phyloP scores from a whole-genome alignment of 2,888 invertebrate species.

The Listrodromus nycthemerus region DNA sequence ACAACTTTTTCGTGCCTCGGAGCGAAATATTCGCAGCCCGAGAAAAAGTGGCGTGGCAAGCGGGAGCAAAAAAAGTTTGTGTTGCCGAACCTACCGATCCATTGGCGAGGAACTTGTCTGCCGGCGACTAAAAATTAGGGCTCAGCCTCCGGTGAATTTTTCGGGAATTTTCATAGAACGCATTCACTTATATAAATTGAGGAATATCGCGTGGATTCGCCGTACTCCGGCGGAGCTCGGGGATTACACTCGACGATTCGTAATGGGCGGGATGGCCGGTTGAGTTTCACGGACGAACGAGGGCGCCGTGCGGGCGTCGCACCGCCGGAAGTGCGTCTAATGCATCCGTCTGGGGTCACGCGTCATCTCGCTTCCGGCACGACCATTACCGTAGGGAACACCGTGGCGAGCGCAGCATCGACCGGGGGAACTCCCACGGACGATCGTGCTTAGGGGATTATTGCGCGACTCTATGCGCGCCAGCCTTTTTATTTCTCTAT shows the following conservation, averaged over 20 bases:
- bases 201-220: background rate
- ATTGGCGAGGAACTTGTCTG: too few relatives aligned
- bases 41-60: too few relatives aligned
- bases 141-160: background rate
- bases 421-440: conserved; percentile 36
- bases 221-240: background rate
- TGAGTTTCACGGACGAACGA: conserved; percentile 71
- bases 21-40: background rate
- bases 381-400: conserved; percentile 80
- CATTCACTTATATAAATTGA: background rate
- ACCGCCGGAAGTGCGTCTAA: conserved; percentile 87
- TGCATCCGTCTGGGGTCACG: conserved; percentile 86
- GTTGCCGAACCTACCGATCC: too few relatives aligned
- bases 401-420: conserved; percentile 26
- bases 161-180: background rate
- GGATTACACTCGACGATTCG: conserved; percentile 73
- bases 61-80: too few relatives aligned
- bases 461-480: conserved; percentile 11
- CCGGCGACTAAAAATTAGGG: background rate
- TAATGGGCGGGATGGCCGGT: conserved; percentile 71
- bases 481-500: conserved; percentile 1
- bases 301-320: conserved; percentile 78
- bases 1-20: conserved; percentile 23
- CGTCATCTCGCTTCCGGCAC: conserved; percentile 83
- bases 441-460: conserved; percentile 12